These are phyloP conservation scores for Lepidocyrtinus sp. DNA, from an alignment of 2,888 invertebrate genomes.

Conservation along the genomic window DNA sequence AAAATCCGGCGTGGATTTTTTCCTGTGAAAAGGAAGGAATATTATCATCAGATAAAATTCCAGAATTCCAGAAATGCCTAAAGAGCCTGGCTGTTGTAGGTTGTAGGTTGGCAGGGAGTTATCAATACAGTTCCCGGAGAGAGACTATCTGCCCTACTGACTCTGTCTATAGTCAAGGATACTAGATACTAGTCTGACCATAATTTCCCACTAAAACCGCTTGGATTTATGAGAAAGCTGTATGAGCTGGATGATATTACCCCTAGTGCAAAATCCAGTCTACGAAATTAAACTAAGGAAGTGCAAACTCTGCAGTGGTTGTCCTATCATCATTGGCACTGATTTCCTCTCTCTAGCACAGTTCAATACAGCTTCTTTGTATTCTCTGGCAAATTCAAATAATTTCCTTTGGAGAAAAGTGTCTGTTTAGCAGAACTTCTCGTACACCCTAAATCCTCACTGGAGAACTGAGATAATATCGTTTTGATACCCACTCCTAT, in stretches of 20 bases:
- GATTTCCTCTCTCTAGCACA: conserved; percentile 6
- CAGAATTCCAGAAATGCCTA: conserved; percentile 18
- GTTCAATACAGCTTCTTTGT: neutral
- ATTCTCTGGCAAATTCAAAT: conserved; percentile 33
- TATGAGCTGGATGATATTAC: conserved; percentile 21
- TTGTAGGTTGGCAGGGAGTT: neutral
- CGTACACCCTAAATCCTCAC: conserved; percentile 23
- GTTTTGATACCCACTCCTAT: neutral
- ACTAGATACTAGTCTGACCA: conserved; percentile 19
- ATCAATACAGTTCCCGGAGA: conserved; percentile 9
- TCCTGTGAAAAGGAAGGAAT: neutral
- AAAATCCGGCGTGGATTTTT: conserved; percentile 8
- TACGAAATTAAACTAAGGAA: conserved; percentile 15
- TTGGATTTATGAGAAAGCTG: conserved; percentile 38
- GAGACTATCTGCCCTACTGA: conserved; percentile 1
- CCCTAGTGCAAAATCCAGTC: conserved; percentile 2
- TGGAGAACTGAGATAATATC: conserved; percentile 3
- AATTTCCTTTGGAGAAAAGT: conserved; percentile 31
- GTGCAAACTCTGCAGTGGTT: conserved; percentile 30
- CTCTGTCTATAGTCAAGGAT: neutral
- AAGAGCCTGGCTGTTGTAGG: neutral
- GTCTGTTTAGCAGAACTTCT: conserved; percentile 26
- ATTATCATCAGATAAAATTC: conserved; percentile 21
- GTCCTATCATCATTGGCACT: conserved; percentile 7
- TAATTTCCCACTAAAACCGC: conserved; percentile 36